Evolutionary conservation across 2,888 invertebrate species (phyloP), one percentile per base, ranked within the genome.

Genomic region (Eledone cirrhosa): DNA sequence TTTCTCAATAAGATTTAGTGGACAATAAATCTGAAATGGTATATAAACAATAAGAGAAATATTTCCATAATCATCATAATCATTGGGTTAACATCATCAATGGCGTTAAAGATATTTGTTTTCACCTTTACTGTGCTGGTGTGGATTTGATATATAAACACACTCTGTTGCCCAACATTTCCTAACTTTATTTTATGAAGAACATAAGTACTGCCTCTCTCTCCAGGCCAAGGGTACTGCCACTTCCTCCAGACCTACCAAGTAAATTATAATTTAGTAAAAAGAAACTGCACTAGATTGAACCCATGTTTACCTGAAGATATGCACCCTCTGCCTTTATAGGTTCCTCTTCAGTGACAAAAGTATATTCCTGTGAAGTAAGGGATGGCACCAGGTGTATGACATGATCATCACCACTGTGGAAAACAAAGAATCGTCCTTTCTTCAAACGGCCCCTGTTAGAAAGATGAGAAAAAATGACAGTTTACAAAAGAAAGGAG

Each of bases 341-440:
- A 19, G 86, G 86, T 48, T 85, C 83, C 53, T 84, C 80, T 74
- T 82, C 80, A 63, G 82, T 83, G 4, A 87, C 88, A 79, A 83
- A 81, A 27, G 86, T 82, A 74, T 83, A 82, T 8, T 82, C 85
- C 11, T 84, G 84, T 13, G 80, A 79, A 69, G 81, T 80, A 48
- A 83, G 81, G 19, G 85, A 81, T 48, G 88, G 88, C 31, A 88
- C 83, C 76, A 88, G 78, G 69, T 87, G 85, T 59, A 87, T 84
- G 19, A 85, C 83, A 63, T 85, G 83, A 48, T 83, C 83, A 48
- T 85, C 82, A 13, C 85, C 84, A 83, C 85, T 87, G 80, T 87
- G 87, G 75, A 86, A 87, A 65, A 87, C 83, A 81, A 88, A 88
- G 80, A 85, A 87, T 78, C 83, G 81, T 19, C 85, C 87, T 74